Conservation (phyloP, 2,888 invertebrate genomes). For the Orchesellides sinensis region DNA sequence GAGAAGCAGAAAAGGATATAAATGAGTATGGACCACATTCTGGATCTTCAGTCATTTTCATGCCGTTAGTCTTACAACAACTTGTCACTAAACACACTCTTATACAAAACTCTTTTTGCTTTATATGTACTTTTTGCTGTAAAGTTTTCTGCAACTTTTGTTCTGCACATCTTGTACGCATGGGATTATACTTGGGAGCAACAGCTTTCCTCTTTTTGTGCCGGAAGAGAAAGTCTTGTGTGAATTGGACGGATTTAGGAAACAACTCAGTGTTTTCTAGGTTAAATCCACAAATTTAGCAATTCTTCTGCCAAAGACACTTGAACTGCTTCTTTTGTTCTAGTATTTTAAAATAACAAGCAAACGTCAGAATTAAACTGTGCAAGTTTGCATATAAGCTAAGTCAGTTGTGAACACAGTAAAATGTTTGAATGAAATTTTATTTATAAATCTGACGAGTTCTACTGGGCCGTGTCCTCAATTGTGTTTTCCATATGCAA, state of each 20-base stretch:
- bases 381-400: background rate
- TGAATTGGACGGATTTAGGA: background rate
- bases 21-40: slow-evolving; percentile 35
- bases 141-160: background rate
- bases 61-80: slow-evolving; percentile 3
- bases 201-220: too few relatives aligned
- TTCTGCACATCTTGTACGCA: background rate
- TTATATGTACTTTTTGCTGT: background rate
- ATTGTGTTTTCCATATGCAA: too few relatives aligned
- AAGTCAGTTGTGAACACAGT: background rate
- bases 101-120: background rate
- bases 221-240: too few relatives aligned
- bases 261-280: background rate
- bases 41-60: slow-evolving; percentile 43
- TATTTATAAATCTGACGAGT: background rate
- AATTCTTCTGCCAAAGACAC: too few relatives aligned
- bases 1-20: slow-evolving; percentile 10
- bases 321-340: too few relatives aligned
- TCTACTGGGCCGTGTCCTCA: background rate
- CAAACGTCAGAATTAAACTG: background rate
- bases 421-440: too few relatives aligned
- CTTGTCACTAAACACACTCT: background rate
- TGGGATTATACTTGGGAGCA: background rate
- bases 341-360: background rate
- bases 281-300: slow-evolving; percentile 18